Conservation (phyloP, 2,113 vertebrate species). For the Acrocephalus kingi region DNA sequence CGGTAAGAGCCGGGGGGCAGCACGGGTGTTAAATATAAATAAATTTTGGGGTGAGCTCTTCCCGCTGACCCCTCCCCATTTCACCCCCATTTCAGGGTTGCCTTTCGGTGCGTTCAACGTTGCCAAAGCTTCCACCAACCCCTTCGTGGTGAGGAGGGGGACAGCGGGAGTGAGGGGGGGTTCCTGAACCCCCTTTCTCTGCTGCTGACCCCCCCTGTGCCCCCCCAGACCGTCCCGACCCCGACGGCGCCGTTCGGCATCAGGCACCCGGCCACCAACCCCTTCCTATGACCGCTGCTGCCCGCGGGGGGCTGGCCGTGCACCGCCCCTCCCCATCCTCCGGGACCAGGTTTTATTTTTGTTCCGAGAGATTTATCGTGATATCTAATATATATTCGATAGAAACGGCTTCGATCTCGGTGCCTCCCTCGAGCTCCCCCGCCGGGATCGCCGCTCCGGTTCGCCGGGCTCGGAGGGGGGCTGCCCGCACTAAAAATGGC, state of each 20-base stretch:
- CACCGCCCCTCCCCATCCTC: background rate
- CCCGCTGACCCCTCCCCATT: background rate
- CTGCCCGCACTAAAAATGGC: background rate
- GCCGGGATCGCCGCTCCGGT: background rate
- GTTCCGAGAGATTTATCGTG: background rate
- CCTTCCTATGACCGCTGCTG: background rate
- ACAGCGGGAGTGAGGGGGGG: accelerated
- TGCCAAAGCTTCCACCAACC: background rate
- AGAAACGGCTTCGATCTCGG: background rate
- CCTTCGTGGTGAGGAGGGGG: background rate
- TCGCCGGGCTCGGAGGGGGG: background rate
- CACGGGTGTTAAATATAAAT: background rate
- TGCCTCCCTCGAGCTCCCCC: no score
- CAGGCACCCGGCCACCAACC: background rate
- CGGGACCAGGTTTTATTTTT: background rate
- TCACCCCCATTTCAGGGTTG: background rate
- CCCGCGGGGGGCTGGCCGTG: no score
- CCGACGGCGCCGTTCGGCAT: background rate
- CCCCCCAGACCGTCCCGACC: background rate
- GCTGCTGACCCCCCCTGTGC: background rate
- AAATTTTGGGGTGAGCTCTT: no score
- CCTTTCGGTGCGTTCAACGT: background rate
- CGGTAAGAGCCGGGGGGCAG: background rate
- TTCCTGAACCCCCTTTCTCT: background rate
- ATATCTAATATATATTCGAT: background rate